Percentiles rank a stretch among this genome's conserved stretches.
Evolutionary conservation across 2,113 vertebrate species (phyloP).

Genomic region (Xiphophorus maculatus): DNA sequence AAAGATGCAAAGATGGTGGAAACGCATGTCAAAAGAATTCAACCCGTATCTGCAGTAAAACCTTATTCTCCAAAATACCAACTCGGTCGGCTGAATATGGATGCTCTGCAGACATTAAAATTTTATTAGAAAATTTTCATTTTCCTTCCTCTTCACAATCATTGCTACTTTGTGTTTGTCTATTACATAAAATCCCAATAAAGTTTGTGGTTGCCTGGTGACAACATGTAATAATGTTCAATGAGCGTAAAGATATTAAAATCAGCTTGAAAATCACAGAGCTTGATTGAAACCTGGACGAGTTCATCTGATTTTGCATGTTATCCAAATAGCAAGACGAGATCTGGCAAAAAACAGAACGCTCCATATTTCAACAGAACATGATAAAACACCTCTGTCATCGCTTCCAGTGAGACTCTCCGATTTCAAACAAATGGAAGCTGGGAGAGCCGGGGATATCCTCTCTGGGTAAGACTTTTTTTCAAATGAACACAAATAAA

Average conservation of each 20-base stretch:
- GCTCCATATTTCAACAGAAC: conserved; percentile 29
- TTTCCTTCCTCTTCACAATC: not conserved
- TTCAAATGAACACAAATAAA: conserved; percentile 32
- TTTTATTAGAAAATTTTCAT: not conserved
- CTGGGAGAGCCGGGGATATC: conserved; percentile 4
- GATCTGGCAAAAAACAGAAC: conserved; percentile 17
- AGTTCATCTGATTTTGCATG: conserved; percentile 43
- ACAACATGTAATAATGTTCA: not conserved
- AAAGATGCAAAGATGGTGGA: not conserved
- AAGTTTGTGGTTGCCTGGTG: not conserved
- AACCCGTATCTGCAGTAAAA: not conserved
- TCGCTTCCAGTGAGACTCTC: conserved; percentile 18
- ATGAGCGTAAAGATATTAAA: conserved; percentile 23
- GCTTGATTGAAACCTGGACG: conserved; percentile 43
- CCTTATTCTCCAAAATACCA: not conserved
- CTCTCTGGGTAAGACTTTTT: conserved; percentile 8
- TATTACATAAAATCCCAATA: not conserved
- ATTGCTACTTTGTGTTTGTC: not conserved
- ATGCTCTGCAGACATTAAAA: not conserved
- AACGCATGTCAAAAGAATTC: not conserved
- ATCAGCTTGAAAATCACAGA: conserved; percentile 41
- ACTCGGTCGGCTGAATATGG: not conserved
- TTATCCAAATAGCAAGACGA: conserved; percentile 21
- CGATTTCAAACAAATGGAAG: conserved; percentile 35
- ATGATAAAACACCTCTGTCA: conserved; percentile 26